Conservation (phyloP, 2,113 vertebrate species). For the Hemiscyllium ocellatum region DNA sequence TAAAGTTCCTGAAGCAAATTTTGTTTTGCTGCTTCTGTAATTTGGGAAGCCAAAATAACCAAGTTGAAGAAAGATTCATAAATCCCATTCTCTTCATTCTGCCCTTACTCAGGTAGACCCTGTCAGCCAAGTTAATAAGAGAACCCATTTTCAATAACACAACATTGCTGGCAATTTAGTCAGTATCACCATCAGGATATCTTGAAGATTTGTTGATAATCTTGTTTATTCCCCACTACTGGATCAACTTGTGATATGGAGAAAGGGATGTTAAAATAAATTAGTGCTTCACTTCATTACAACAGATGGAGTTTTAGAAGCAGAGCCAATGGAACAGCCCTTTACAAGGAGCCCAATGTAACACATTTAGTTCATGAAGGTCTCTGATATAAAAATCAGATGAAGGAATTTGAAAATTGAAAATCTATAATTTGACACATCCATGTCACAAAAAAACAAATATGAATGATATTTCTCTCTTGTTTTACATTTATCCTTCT, state of each 20-base stretch:
- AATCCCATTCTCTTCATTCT: not conserved
- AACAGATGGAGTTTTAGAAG: not conserved
- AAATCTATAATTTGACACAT: too few species aligned
- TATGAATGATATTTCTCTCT: too few species aligned
- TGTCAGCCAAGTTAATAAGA: not conserved
- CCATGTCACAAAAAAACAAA: too few species aligned
- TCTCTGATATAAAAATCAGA: too few species aligned
- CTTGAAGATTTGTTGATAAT: not conserved
- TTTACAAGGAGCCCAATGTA: not conserved
- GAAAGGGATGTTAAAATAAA: not conserved
- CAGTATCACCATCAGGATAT: not conserved
- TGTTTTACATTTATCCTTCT: too few species aligned
- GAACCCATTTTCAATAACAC: not conserved
- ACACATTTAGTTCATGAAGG: too few species aligned
- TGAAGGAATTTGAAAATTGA: too few species aligned
- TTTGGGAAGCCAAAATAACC: not conserved
- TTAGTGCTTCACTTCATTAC: not conserved
- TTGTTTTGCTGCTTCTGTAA: not conserved
- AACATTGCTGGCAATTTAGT: not conserved
- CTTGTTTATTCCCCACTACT: not conserved
- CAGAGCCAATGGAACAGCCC: too few species aligned
- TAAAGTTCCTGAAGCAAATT: not conserved
- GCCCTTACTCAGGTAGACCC: not conserved
- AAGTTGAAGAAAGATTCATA: not conserved
- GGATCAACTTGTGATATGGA: not conserved